Evolutionary conservation across 2,797 vertebrate species (phyloP), one percentile per base, ranked within the genome.

Genomic region (Rhincodon typus): DNA sequence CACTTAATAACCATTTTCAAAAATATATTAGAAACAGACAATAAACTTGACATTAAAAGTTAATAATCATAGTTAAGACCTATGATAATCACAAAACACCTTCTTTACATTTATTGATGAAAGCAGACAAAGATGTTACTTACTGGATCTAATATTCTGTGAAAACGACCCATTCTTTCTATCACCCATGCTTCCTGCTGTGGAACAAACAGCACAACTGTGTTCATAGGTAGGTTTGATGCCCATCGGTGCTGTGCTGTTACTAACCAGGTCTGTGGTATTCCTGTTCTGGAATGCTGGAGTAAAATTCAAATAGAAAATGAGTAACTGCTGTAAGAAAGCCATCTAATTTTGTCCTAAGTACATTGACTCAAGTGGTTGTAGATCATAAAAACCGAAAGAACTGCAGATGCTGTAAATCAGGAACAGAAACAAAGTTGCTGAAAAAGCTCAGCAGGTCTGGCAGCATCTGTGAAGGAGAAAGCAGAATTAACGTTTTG

Each of bases 101-200:
- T 2, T 94, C 13, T 30, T 90, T 17, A 88, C 42, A 88, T 53
- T 46, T 1, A n/a, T 27, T 30, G 46, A 0, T 74, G 23, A 17
- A 46, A 38, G 53, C 30, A 72, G 46, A 17, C 95, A 96, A 96
- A 96, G 96, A 6, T 5, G 72, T 62, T 96, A 96, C 98, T 98
- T 97, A 99, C 99, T 95, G 99, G 99, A 96, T 99, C 98, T 2
- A 99, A 97, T 96, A 99, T 99, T 42, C 98, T 98, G 96, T 99
- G 98, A 96, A 99, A 99, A 96, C 98, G 98, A 42, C 99, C 99
- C 99, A 99, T 99, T 96, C 99, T 98, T 97, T 99, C 99, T 96
- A 99, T 98, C 96, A 99, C 98, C 99, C 99, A 99, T 96, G 99
- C 99, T 96, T 99, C 99, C 97, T 99, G 99, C 96, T 99, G 99